Percentiles rank a stretch among this genome's conserved stretches.
These are phyloP conservation scores for Pogonocichla stellata DNA, from an alignment of 2,113 vertebrate species.

Conservation along the genomic window DNA sequence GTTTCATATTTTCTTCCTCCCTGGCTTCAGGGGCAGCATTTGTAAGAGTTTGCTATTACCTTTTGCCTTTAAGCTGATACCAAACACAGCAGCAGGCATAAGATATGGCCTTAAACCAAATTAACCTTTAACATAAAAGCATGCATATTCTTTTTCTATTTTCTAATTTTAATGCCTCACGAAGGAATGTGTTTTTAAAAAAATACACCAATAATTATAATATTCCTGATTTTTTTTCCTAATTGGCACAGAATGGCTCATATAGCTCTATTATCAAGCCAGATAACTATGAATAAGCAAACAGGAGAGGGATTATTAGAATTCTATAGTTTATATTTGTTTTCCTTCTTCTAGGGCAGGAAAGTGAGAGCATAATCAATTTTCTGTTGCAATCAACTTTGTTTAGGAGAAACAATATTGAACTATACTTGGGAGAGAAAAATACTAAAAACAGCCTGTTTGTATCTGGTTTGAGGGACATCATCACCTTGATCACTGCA, in stretches of 20 bases:
- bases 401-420: background rate
- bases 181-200: background rate
- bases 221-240: background rate
- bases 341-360: background rate
- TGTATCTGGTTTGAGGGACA: background rate
- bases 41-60: background rate
- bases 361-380: background rate
- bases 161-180: background rate
- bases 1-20: background rate
- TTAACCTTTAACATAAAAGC: background rate
- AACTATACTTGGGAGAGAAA: background rate
- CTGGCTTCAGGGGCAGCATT: background rate
- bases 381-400: background rate
- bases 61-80: background rate
- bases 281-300: background rate
- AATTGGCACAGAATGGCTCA: background rate
- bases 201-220: background rate
- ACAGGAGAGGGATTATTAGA: background rate
- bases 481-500: background rate
- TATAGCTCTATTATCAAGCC: background rate
- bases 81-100: background rate
- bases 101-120: background rate
- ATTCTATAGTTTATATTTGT: background rate
- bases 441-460: background rate
- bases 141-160: background rate